Evolutionary conservation across 2,113 vertebrate genomes (phyloP), one percentile per base, ranked within the genome.

Genomic region (Platanista minor): DNA sequence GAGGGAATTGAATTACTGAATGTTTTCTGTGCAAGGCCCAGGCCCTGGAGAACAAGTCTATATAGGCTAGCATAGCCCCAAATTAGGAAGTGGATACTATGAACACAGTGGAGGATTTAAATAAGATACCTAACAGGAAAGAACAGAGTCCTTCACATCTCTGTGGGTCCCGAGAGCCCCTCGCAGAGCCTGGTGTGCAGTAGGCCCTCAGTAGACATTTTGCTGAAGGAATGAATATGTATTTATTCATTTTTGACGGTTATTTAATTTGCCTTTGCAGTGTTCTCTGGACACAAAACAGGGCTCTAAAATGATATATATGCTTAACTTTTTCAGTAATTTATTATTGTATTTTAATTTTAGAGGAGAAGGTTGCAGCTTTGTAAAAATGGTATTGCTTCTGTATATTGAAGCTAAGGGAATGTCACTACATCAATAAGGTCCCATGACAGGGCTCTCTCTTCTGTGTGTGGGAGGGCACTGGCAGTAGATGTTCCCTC

Each of bases 241-340:
- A 61, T 83, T 75, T 49, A 93, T 88, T 95, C 39, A 33, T 43
- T 66, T 95, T 88, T 84, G 92, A 74, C 74, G 75, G 82, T 92
- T 91, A 97, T 93, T 93, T 97, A 93, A 91, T 87, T 95, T 95
- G n/a, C 52, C 82, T 95, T 94, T 95, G 49, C 36, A 21, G 78
- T 52, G 39, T 95, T 96, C 59, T 84, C 59, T 85, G 84, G 78
- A 69, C 78, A 95, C 39, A 85, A 75, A 94, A 80, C 2, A 21
- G 43, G n/a, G 46, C 23, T 61, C 41, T 77, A 67, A n/a, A 81
- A 84, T 91, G 90, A 95, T 95, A 88, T 57, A 97, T 90, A 90
- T 62, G 52, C 81, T 84, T 87, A 96, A 96, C 62, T 77, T 74
- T 21, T 80, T 92, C 27, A 54, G 87, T 84, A 92, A 94, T 95